A percentile compares a stretch with the other conserved stretches of the same genome.
Evolutionary conservation across 2,113 vertebrate species (phyloP).

Genomic region (Opisthocomus hoazin): DNA sequence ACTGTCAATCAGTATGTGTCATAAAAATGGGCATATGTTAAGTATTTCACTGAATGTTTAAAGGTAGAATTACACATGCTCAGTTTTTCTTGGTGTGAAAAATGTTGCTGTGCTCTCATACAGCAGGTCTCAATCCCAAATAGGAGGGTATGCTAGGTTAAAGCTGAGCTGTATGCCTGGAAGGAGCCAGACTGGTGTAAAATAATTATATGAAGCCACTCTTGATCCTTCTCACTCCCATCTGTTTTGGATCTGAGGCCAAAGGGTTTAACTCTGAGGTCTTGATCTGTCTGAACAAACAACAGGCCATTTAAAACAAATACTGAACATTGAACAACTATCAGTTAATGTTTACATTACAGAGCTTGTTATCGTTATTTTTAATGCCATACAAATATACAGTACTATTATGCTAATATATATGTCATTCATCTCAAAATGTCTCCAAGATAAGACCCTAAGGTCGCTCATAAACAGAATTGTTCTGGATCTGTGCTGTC

Average conservation of each 20-base stretch:
- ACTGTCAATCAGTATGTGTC: background rate
- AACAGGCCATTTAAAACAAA: background rate
- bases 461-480: background rate
- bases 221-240: background rate
- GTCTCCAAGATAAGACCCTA: background rate
- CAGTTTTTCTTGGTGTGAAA: background rate
- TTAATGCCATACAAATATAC: background rate
- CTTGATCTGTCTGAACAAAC: background rate
- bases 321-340: background rate
- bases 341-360: background rate
- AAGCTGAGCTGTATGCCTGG: background rate
- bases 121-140: background rate
- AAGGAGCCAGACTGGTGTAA: background rate
- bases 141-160: background rate
- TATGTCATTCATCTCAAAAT: background rate
- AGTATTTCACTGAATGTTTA: background rate
- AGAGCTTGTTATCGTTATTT: background rate
- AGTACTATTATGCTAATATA: background rate
- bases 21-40: background rate
- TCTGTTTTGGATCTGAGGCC: background rate
- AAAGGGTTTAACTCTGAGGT: background rate
- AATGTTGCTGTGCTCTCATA: background rate
- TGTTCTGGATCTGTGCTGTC: background rate
- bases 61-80: background rate
- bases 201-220: background rate